Percentiles rank a stretch among this genome's conserved stretches.
Conservation (phyloP, 2,888 invertebrate species). For the Machimus atricapillus region DNA sequence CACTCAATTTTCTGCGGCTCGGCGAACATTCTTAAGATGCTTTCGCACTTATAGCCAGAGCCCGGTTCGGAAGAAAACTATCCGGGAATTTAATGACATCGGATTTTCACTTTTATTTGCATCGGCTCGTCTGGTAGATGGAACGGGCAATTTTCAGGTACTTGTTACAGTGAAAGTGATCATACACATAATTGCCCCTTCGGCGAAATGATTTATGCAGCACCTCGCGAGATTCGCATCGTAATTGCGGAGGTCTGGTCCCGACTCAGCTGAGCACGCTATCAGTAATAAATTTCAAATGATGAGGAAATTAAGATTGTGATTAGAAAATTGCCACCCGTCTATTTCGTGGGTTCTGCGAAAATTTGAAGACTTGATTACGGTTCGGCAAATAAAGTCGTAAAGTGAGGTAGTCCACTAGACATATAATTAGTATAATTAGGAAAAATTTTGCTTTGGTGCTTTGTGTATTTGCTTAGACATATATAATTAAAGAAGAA, state of each 20-base stretch:
- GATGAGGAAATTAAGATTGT: not conserved
- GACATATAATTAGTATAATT: not conserved
- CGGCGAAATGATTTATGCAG: not conserved
- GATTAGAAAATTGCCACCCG: not conserved
- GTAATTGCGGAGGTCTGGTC: not conserved
- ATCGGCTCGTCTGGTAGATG: not conserved
- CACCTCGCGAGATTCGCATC: not conserved
- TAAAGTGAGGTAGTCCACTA: not conserved
- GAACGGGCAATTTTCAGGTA: not conserved
- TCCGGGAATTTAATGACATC: not conserved
- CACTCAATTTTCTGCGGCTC: not conserved
- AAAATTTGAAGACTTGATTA: not conserved
- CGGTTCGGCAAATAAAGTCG: not conserved
- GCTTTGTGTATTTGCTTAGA: too few relatives aligned
- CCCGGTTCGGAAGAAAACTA: not conserved
- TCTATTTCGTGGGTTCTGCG: not conserved
- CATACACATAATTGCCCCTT: not conserved
- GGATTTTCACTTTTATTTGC: not conserved
- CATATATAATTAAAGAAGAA: too few relatives aligned
- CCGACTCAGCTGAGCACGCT: not conserved
- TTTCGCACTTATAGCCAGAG: not conserved
- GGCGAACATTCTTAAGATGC: not conserved
- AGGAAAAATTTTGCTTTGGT: too few relatives aligned
- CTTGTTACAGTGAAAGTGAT: slow-evolving; percentile 2
- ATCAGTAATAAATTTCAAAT: not conserved